Conservation (phyloP, 2,888 invertebrate genomes). For the Aphodius granarius region DNA sequence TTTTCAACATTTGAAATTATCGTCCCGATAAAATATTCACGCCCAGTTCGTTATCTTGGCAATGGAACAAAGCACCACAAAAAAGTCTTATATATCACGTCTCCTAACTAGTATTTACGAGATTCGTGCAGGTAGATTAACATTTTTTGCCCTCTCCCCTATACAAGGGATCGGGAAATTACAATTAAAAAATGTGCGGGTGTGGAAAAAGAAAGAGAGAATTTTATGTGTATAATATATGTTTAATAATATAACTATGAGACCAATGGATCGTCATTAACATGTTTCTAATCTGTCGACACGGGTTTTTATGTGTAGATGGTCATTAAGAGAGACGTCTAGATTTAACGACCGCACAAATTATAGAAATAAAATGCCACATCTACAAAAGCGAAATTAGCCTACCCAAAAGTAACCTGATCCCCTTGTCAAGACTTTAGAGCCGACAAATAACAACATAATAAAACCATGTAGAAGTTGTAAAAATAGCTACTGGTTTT, state of each 20-base stretch:
- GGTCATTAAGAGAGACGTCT: not conserved
- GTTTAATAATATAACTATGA: not conserved
- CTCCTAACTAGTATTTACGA: not conserved
- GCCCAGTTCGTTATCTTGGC: not conserved
- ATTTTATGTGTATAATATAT: not conserved
- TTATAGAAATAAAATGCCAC: not conserved
- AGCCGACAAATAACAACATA: not conserved
- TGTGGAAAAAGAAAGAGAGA: not conserved
- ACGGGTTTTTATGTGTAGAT: not conserved
- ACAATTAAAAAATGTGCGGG: not conserved
- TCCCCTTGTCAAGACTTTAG: not conserved
- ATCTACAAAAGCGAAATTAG: not conserved
- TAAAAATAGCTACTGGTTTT: not conserved
- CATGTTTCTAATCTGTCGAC: not conserved
- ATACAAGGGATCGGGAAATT: not conserved
- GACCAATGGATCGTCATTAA: not conserved
- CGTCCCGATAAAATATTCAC: not conserved
- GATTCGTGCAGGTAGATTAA: not conserved
- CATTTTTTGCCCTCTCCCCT: not conserved
- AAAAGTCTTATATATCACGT: not conserved
- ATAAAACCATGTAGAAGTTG: not conserved
- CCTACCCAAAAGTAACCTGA: not conserved
- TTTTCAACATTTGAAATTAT: not conserved
- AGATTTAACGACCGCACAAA: not conserved
- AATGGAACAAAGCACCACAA: not conserved